Evolutionary conservation across 2,797 vertebrate genomes (phyloP), one percentile per base, ranked within the genome.

Genomic region (Mus caroli): DNA sequence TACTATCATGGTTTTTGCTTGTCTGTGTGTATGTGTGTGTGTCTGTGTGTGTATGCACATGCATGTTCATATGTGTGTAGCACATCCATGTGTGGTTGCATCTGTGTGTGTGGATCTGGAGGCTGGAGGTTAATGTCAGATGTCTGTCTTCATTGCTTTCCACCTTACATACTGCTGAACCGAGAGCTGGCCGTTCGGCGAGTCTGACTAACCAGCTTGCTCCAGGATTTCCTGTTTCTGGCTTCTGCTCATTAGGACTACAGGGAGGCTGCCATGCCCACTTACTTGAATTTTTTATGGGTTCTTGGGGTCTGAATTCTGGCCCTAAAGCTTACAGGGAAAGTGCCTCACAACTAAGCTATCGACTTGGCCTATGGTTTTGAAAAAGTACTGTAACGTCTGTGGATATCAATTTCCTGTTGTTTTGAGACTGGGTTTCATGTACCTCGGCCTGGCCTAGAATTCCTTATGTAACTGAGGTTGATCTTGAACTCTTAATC

Each of bases 371-470:
- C 62, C 80, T 62, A 88, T 69, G 9, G 28, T 40, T 95, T 96
- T 93, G 9, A 76, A 95, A 52, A 73, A 82, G 46, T 94, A 83
- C 37, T 62, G 67, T 89, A 79, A 56, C 22, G 43, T 77, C 83
- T 93, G n/a, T 90, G 67, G 60, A 88, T 89, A 34, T 92, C 85
- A 24, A 13, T 97, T 94, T 95, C 28, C 50, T 73, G 14, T 31
- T 84, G 13, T 56, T 88, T 73, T 56, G 62, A 87, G 50, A 40
- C 46, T 6, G 26, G 22, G 85, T 87, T 28, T 71, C 13, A 71
- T 73, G 24, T 56, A 73, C 24, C 9, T 71, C 22, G 13, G 50
- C 7, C 50, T 56, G 50, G 50, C 34, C 50, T 56, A 28, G 67
- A 40, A 40, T 52, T 87, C 9, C 19, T 67, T 73, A 56, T 40